Base-by-base conservation (phyloP, 2,113 vertebrate genomes). In the Leucopternis melanops region DNA sequence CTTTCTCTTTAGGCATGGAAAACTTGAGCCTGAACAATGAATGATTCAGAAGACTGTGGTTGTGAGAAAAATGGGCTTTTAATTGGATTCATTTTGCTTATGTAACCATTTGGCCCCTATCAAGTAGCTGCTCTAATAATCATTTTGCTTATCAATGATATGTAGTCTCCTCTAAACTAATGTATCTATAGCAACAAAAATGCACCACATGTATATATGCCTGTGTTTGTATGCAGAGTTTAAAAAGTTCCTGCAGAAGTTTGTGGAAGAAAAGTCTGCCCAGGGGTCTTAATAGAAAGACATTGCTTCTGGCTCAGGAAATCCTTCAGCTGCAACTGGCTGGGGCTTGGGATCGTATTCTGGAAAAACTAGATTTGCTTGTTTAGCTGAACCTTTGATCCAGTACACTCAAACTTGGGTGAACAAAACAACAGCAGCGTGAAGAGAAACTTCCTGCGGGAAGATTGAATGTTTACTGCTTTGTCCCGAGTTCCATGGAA, bases 31-130 rank as follows among this genome's bases (percentile, higher is more conserved):
- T 86, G 96, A 95, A 92, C 88, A 93, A 95, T 89, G 49, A 88
- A 32, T 94, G 86, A 96, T 92, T 96, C 95, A 94, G 61, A 96
- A 87, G 70, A 75, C 69, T 97, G 94, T 94, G 92, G 88, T 84
- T 94, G 74, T 84, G 62, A 92, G 66, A 34, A 94, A 95, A 96
- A 96, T 34, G 36, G 80, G n/a, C 49, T 95, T 96, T 62, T 96
- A 96, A 96, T 94, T 86, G 69, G 34, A 66, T 95, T 93, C 73
- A 58, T 94, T 97, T 94, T 89, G 32, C 66, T 96, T 95, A 82
- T 92, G 31, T 87, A 96, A 94, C 88, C 21, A 25, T 89, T 93
- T 92, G 86, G 92, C 54, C 77, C 16, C 44, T 91, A 65, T 49
- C 22, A 75, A 81, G 38, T 32, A 47, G 25, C 29, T 87, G 23